Evolutionary conservation across 1,140 invertebrate species (phyloP), one percentile per base, ranked within the genome.

Genomic region (Anastatus disparis): DNA sequence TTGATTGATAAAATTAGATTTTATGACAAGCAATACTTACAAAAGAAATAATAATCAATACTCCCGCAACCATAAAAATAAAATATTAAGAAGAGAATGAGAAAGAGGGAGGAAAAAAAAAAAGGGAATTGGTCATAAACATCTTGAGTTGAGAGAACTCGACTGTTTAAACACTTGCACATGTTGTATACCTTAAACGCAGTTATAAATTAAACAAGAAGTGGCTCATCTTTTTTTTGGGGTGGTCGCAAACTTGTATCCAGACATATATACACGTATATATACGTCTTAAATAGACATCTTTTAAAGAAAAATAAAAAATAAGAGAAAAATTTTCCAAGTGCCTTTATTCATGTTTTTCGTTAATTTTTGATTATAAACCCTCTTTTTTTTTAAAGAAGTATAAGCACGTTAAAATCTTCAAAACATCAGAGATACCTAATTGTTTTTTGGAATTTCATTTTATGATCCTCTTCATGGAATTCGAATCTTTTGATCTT

Each of bases 181-280:
- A 78, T 79, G 78, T 79, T 81, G 79, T 81, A 76, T 81, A 81
- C 75, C 67, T 75, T 77, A 31, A 4, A 35, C 58, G 67, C 66
- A 72, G 70, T 29, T 77, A 73, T 81, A 81, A 81, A 81, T 81
- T 75, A 79, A 69, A 31, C 56, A 10, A 75, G 50, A 78, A 80
- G 76, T 77, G 73, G 68, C 70, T 71, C 58, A 71, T 76, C 12
- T 35, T 35, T 35, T 35, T 10, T 4, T 6, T 4, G 31, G 31
- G 31, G 31, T 35, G 53, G 52, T 74, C 70, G 13, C 29, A 35
- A n/a, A 63, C 27, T 7, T 24, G 50, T 0, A 12, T 22, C 31
- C 20, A 20, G 40, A 46, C 31, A 24, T 40, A 40, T 29, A 27
- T 73, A 66, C 10, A 35, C 10, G 31, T 35, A 35, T 35, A 35